Percentiles rank a stretch among this genome's conserved stretches.
phyloP scores from a whole-genome alignment of 1,140 invertebrate genomes.

The Zaprionus gabonicus region DNA sequence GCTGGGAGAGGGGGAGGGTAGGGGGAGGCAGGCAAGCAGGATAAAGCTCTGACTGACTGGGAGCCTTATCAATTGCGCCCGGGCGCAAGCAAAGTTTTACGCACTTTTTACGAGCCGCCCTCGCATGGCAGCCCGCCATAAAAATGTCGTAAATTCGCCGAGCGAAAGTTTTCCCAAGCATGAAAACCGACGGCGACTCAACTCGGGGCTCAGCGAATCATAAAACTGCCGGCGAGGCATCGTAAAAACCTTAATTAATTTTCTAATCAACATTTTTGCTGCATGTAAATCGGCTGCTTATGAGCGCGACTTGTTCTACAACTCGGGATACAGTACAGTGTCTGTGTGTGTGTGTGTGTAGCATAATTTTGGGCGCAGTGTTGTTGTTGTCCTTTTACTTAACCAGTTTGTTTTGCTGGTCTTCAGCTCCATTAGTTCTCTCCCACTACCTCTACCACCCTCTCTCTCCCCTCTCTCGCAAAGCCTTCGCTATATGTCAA shows the following conservation, averaged over 20 bases:
- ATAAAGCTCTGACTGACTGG: not conserved
- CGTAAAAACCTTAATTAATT: conserved; percentile 83
- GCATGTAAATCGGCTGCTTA: conserved; percentile 82
- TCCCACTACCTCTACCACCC: not conserved
- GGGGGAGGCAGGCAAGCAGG: not conserved
- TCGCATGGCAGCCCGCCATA: conserved; percentile 78
- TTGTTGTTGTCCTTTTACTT: conserved; percentile 21
- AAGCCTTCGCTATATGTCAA: conserved; percentile 37
- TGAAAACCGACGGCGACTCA: conserved; percentile 49
- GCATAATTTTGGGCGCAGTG: conserved; percentile 61
- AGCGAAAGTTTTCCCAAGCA: conserved; percentile 69
- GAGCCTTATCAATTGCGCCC: conserved; percentile 59
- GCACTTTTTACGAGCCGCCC: conserved; percentile 73
- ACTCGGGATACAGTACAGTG: conserved; percentile 9
- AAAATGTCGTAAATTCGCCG: conserved; percentile 80
- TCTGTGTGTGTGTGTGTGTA: conserved; percentile 51
- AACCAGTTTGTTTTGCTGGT: conserved; percentile 30
- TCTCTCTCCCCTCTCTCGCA: conserved; percentile 7
- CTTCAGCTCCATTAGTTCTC: conserved; percentile 71
- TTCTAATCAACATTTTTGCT: conserved; percentile 83
- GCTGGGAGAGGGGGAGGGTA: not conserved
- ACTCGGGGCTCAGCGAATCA: conserved; percentile 30
- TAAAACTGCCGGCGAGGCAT: conserved; percentile 57
- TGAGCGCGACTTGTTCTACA: conserved; percentile 11
- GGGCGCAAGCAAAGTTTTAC: conserved; percentile 64